A percentile compares a stretch with the other conserved stretches of the same genome.
These are phyloP conservation scores for Dynastes tityus DNA, from an alignment of 2,888 invertebrate genomes.

Conservation along the genomic window DNA sequence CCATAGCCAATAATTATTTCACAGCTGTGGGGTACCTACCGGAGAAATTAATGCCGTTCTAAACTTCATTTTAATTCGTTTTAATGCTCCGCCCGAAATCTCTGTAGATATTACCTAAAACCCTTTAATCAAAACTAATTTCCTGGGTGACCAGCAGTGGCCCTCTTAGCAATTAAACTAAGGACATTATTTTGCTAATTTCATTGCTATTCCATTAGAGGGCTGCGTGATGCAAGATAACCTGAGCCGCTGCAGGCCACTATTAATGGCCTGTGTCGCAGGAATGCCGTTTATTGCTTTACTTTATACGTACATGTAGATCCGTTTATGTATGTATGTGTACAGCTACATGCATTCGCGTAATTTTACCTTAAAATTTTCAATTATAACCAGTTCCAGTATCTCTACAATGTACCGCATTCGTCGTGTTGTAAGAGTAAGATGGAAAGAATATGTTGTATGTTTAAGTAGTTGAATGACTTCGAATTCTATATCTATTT, in stretches of 20 bases:
- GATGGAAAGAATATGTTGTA: background rate
- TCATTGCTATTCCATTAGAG: conserved; percentile 72
- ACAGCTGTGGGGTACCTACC: conserved; percentile 42
- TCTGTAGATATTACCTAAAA: conserved; percentile 52
- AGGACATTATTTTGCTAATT: conserved; percentile 72
- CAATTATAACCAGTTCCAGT: conserved; percentile 37
- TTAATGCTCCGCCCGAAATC: conserved; percentile 50
- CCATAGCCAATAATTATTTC: conserved; percentile 44
- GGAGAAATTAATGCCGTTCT: conserved; percentile 46
- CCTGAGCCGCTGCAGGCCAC: conserved; percentile 63
- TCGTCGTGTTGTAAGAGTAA: background rate
- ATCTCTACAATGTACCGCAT: conserved; percentile 16
- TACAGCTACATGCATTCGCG: conserved; percentile 11
- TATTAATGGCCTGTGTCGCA: conserved; percentile 59
- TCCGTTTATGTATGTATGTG: conserved; percentile 17
- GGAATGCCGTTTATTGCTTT: conserved; percentile 59
- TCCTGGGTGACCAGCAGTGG: conserved; percentile 64
- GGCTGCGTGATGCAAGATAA: conserved; percentile 70
- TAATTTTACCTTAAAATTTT: conserved; percentile 37
- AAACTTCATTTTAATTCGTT: conserved; percentile 52
- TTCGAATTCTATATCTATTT: background rate
- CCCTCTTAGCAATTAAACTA: conserved; percentile 69
- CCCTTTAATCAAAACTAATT: conserved; percentile 69
- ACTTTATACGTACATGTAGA: conserved; percentile 37
- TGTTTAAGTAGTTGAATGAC: background rate